Evolutionary conservation across 2,113 vertebrate species (phyloP).

Genomic region (Thoracochromis brauschi): DNA sequence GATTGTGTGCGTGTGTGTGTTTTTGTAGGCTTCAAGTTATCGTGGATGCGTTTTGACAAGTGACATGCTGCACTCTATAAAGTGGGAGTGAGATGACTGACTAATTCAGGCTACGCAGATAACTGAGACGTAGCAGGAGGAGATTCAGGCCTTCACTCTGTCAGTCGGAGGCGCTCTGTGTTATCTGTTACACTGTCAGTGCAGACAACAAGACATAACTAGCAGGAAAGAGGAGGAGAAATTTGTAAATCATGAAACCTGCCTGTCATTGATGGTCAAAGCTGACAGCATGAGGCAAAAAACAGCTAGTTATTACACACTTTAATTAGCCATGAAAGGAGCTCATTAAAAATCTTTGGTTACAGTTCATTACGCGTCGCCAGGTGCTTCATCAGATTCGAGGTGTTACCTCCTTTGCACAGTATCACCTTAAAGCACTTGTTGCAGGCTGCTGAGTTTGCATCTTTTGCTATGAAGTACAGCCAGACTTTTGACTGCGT

Average conservation of each 20-base stretch:
- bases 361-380: not conserved
- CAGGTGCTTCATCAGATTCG: accelerated
- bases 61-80: slow-evolving; percentile 40
- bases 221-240: not conserved
- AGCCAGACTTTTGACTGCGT: accelerated
- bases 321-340: slow-evolving; percentile 40
- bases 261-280: slow-evolving; percentile 24
- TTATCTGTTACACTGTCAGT: slow-evolving; percentile 37
- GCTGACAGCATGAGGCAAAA: slow-evolving; percentile 17
- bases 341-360: slow-evolving; percentile 18
- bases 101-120: slow-evolving; percentile 43
- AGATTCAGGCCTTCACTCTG: slow-evolving; percentile 39
- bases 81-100: slow-evolving; percentile 42
- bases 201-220: slow-evolving; percentile 35
- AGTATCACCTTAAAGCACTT: too few relatives aligned
- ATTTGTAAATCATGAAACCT: slow-evolving; percentile 29
- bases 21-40: slow-evolving; percentile 26
- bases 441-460: too few relatives aligned
- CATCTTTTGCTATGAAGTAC: not conserved
- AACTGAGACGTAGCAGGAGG: slow-evolving; percentile 39
- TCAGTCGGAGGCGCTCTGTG: slow-evolving; percentile 20
- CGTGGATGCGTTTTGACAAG: slow-evolving; percentile 50
- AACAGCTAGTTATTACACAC: slow-evolving; percentile 10
- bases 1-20: not conserved
- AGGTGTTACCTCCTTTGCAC: too few relatives aligned